Evolutionary conservation across 1,140 invertebrate genomes (phyloP), one percentile per base, ranked within the genome.

Genomic region (Littorina saxatilis): DNA sequence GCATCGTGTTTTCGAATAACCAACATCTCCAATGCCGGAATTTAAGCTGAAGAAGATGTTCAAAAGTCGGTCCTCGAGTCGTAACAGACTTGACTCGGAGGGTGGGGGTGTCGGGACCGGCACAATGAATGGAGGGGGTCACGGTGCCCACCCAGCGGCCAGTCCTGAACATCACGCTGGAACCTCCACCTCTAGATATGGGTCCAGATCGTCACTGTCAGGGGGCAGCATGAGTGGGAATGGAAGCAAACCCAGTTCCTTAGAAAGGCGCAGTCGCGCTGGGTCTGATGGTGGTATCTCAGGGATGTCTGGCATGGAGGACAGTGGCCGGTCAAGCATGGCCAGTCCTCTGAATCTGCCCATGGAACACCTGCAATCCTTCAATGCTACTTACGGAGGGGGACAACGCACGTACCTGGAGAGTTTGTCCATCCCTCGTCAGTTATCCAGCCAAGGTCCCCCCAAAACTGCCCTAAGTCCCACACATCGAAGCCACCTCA

Each of bases 301-400:
- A 27, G 76, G 76, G 63, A 58, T 76, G 29, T 58, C 47, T 76
- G 74, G 74, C 23, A 58, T 83, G 63, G 68, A 79, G 79, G 47
- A 82, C 81, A 37, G 81, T 78, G 76, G 76, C 40, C 76, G 39
- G 27, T 80, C 81, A 32, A 79, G 83, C 32, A 75, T 83, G 50
- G 77, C 58, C 43, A 88, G 87, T 70, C 88, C 88, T 15, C 80
- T 89, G 5, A 84, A 88, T 74, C 81, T 89, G 35, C 87, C 88
- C 40, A 84, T 87, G 82, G 88, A 88, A 52, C 87, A 85, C 39
- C 81, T 88, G 2, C 86, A 87, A 61, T 88, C 88, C 40, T 84
- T 87, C 43, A 87, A 78, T 80, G 84, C 84, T 9, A 85, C 87
- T 27, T 88, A 86, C 73, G 83, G 82, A 27, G 82, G 76, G 55